These are phyloP conservation scores for Limnephilus auricula DNA, from an alignment of 2,888 invertebrate species.

Conservation along the genomic window DNA sequence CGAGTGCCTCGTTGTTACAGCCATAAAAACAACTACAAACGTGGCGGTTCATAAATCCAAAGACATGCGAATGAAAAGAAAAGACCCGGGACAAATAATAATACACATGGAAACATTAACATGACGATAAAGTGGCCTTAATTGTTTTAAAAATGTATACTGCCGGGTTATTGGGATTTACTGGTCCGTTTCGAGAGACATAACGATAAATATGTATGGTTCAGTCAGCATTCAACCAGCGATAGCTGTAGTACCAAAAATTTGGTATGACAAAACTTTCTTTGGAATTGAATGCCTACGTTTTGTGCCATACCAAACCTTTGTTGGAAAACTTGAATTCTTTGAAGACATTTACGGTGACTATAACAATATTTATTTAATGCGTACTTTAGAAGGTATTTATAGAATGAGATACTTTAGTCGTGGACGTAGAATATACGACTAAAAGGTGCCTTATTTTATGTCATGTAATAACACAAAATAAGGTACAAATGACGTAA, in stretches of 20 bases:
- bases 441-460: too few species aligned
- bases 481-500: too few species aligned
- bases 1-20: slow-evolving; percentile 41
- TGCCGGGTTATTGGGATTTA: background rate
- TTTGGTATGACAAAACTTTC: background rate
- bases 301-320: background rate
- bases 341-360: background rate
- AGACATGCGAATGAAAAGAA: slow-evolving; percentile 25
- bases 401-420: too few species aligned
- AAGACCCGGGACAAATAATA: background rate
- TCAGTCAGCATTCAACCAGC: background rate
- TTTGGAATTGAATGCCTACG: background rate
- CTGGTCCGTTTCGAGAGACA: background rate
- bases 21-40: slow-evolving; percentile 45
- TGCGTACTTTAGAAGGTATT: background rate
- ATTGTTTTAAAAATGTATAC: slow-evolving; percentile 13
- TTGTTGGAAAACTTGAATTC: background rate
- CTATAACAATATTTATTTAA: background rate
- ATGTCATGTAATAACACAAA: too few species aligned
- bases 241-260: background rate
- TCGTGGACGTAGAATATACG: too few species aligned
- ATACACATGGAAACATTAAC: slow-evolving; percentile 16
- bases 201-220: background rate
- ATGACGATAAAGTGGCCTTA: slow-evolving; percentile 17
- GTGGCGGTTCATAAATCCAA: slow-evolving; percentile 32